Conservation (phyloP, 2,888 invertebrate species). For the Heliconius charithonia region DNA sequence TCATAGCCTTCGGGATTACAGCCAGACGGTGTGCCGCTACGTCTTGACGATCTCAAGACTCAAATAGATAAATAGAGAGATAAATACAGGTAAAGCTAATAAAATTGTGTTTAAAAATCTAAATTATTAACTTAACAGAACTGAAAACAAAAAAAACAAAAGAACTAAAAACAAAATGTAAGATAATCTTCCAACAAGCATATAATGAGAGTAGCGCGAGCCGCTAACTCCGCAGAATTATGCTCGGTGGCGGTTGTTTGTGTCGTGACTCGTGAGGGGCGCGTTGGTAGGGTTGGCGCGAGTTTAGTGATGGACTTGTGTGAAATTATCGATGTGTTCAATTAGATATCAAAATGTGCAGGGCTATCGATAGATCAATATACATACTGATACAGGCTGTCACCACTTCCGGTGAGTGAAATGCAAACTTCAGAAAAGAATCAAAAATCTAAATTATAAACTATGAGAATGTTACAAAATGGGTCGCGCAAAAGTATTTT, state of each 20-base stretch:
- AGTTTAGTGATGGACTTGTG: constrained; percentile 31
- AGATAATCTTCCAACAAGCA: constrained; percentile 71
- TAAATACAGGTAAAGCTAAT: background rate
- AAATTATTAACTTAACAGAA: background rate
- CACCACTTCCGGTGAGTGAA: no score
- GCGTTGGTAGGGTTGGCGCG: constrained; percentile 29
- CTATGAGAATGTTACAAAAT: no score
- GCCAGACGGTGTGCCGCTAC: no score
- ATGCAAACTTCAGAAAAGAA: no score
- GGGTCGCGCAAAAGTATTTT: no score
- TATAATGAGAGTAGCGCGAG: constrained; percentile 65
- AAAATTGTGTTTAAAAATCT: background rate
- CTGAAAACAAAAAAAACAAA: background rate
- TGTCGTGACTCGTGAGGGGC: constrained; percentile 54
- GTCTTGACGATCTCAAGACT: no score
- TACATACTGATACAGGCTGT: no score
- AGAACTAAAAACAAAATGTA: constrained; percentile 31
- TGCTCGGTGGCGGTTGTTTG: constrained; percentile 74
- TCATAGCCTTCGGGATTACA: no score
- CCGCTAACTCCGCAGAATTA: constrained; percentile 78
- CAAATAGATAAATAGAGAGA: background rate
- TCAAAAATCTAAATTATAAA: no score
- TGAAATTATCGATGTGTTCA: constrained; percentile 15
- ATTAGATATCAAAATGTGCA: background rate
- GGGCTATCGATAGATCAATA: no score